phyloP scores from a whole-genome alignment of 2,888 invertebrate genomes.

The Herminia tarsipennalis region DNA sequence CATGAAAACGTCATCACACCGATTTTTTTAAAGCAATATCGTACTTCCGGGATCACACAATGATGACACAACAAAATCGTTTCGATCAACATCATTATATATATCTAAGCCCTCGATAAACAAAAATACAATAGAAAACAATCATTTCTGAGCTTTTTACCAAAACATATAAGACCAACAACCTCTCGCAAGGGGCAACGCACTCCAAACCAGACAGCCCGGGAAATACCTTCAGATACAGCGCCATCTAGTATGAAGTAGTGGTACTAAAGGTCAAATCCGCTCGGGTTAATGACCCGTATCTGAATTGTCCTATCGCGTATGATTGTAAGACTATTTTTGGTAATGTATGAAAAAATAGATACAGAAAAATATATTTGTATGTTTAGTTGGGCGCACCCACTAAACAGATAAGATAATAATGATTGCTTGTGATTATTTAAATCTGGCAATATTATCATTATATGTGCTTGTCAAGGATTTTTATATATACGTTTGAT shows the following conservation, averaged over 20 bases:
- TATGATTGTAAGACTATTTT: constrained; percentile 50
- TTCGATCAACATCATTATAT: not conserved
- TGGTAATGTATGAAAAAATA: constrained; percentile 40
- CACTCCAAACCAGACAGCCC: constrained; percentile 52
- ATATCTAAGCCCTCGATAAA: constrained; percentile 18
- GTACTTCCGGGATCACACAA: not conserved
- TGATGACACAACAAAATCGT: not conserved
- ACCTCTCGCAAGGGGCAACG: constrained; percentile 67
- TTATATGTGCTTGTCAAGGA: no score
- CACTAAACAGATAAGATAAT: not conserved
- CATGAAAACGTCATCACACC: no score
- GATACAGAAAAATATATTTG: constrained; percentile 16
- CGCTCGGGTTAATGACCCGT: constrained; percentile 48
- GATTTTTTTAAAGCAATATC: no score
- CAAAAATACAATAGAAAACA: constrained; percentile 25
- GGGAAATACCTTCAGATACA: constrained; percentile 46
- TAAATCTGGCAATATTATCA: no score
- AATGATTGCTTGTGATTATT: no score
- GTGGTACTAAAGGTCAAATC: constrained; percentile 52
- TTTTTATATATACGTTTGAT: no score
- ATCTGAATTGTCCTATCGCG: constrained; percentile 42
- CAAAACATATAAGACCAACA: constrained; percentile 55
- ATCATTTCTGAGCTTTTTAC: constrained; percentile 28
- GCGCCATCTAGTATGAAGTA: constrained; percentile 57
- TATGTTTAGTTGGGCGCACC: not conserved